A percentile compares a stretch with the other conserved stretches of the same genome.
Conservation (phyloP, 2,113 vertebrate species). For the Coturnix japonica region DNA sequence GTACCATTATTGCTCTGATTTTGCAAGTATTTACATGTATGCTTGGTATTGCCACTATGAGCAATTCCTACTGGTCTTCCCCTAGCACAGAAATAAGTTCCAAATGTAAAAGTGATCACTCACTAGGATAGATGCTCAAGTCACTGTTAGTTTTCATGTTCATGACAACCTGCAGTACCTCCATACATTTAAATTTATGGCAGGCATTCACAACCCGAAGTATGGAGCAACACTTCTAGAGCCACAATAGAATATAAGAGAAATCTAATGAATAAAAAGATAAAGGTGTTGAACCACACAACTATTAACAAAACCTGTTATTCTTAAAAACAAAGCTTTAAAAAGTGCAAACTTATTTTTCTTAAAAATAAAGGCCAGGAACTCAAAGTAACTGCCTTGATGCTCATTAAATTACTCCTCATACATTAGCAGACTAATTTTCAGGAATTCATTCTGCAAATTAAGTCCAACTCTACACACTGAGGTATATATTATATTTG, state of each 20-base stretch:
- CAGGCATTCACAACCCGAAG: not conserved
- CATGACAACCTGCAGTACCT: not conserved
- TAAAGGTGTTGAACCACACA: not conserved
- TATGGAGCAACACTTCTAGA: not conserved
- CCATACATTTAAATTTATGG: not conserved
- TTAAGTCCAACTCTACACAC: not conserved
- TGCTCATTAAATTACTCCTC: not conserved
- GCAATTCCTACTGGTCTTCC: not conserved
- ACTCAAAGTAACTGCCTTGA: not conserved
- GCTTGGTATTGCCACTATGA: not conserved
- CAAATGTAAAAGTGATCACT: not conserved
- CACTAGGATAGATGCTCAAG: not conserved
- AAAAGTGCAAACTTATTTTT: not conserved
- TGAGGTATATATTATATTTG: not conserved
- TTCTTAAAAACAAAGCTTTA: not conserved
- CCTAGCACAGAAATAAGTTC: not conserved
- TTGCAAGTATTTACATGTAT: not conserved
- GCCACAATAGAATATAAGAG: not conserved
- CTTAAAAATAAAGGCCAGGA: not conserved
- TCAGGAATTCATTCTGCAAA: not conserved
- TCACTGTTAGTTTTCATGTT: not conserved
- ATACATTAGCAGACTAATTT: not conserved
- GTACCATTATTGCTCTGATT: not conserved
- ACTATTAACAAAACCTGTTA: accelerated
- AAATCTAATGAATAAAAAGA: not conserved